phyloP scores from a whole-genome alignment of 2,113 vertebrate genomes.

The Loxodonta africana region DNA sequence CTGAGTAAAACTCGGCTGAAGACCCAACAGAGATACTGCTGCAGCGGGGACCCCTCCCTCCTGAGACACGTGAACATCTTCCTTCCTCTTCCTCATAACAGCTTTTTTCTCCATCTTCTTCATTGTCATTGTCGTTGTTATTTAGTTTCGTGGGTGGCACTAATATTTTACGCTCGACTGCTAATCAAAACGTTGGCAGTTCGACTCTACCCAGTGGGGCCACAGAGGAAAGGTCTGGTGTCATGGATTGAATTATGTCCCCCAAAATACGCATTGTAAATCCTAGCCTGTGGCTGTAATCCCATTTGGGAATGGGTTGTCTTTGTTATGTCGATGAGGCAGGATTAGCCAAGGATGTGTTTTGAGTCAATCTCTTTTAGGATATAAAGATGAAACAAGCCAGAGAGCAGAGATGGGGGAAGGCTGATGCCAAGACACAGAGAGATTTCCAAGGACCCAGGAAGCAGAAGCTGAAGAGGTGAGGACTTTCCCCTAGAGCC shows the following conservation, averaged over 20 bases:
- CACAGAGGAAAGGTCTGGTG: background rate
- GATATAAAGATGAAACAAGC: background rate
- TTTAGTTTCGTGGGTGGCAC: background rate
- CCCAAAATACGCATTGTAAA: background rate
- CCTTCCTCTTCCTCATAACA: background rate
- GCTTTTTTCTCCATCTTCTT: background rate
- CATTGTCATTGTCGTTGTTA: background rate
- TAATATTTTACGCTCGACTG: background rate
- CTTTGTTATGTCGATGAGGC: background rate
- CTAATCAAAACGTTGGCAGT: background rate
- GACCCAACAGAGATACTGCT: fast-evolving
- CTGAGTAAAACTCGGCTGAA: background rate
- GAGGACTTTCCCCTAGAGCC: background rate
- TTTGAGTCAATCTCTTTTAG: background rate
- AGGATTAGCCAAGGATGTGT: background rate
- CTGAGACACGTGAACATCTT: background rate
- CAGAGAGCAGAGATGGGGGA: background rate
- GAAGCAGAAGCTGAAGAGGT: background rate
- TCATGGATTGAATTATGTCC: background rate
- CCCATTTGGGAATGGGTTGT: background rate
- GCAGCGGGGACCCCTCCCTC: background rate
- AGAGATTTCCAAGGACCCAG: background rate
- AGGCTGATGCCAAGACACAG: background rate
- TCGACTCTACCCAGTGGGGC: background rate
- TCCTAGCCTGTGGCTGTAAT: background rate